Evolutionary conservation across 2,888 invertebrate genomes (phyloP), one percentile per base, ranked within the genome.

Genomic region (Hanleya hanleyi): DNA sequence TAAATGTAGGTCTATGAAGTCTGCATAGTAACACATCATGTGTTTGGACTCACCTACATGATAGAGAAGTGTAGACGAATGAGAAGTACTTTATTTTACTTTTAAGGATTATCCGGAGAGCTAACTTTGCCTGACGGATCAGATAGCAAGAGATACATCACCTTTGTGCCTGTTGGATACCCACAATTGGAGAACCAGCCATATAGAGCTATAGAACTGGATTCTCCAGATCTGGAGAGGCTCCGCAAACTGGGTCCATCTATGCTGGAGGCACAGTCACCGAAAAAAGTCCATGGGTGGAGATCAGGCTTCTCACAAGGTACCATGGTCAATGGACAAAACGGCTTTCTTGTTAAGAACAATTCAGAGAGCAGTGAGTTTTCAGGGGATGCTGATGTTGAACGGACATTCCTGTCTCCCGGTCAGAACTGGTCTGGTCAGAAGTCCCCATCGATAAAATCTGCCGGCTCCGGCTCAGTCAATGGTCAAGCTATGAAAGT

Each of bases 401-500:
- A 41, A 41, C 9, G 18, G 18, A 41, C 41, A 41, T n/a, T n/a
- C n/a, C n/a, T n/a, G n/a, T 12, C 41, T 12, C 41, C 41, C 9
- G 29, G 22, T 29, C 26, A 57, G 2, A 57, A 18, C 4, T 22
- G 22, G 57, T 4, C 22, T 57, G 26, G 26, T 29, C 15, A 26
- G 12, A 57, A 57, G 32, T 57, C 57, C 18, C 29, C 57, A 7
- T 1, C 18, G 22, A 12, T 7, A 4, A 18, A 57, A 18, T 57
- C 57, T 22, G 15, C 57, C 22, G 32, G 57, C 22, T n/a, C 18
- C 12, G 83, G 81, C 65, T 85, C 87, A 9, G 84, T 84, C 70
- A 86, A 87, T 71, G 73, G 77, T 33, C 82, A 82, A 57, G 87
- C 86, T 2, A 72, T 86, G 78, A 81, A 82, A 61, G 88, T 87